Evolutionary conservation across 30 jellyfish, hydroid and myxozoan genomes (phyloP).

Genomic region (Rhopilema esculentum): DNA sequence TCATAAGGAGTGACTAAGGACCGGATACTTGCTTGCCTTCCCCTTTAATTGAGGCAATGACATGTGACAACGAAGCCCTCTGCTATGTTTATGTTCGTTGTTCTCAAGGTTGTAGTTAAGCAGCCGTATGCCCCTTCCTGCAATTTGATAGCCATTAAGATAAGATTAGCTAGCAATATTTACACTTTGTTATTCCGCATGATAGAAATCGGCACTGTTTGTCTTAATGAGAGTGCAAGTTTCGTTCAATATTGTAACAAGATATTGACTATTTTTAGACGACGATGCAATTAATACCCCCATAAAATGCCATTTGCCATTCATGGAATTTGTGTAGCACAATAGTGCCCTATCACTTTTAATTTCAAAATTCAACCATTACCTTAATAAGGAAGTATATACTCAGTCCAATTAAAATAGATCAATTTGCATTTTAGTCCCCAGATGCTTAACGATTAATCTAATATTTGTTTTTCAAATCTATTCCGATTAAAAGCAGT

Average conservation of each 20-base stretch:
- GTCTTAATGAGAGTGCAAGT: not conserved
- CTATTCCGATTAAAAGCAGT: not conserved
- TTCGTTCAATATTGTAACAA: slow-evolving; percentile 1
- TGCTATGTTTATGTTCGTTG: not conserved
- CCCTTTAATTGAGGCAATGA: not conserved
- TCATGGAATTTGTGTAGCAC: not conserved
- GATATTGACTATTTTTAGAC: slow-evolving; percentile 15
- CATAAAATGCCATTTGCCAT: not conserved
- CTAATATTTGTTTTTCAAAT: not conserved
- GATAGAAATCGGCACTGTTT: slow-evolving; percentile 31
- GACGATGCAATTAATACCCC: slow-evolving; percentile 29
- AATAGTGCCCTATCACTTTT: not conserved
- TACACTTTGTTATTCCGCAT: slow-evolving; percentile 23
- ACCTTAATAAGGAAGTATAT: not conserved
- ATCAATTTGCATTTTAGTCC: not conserved
- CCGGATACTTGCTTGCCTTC: not conserved
- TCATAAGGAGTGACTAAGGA: not conserved
- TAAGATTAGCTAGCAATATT: slow-evolving; percentile 17
- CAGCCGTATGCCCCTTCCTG: slow-evolving; percentile 13
- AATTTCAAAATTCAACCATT: not conserved
- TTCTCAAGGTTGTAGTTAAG: not conserved
- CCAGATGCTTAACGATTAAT: not conserved
- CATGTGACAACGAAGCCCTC: not conserved
- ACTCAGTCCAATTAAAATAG: not conserved
- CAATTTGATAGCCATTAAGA: slow-evolving; percentile 30